Base-by-base conservation (phyloP, 92 coral and sea anemone genomes). In the Porites divaricata region DNA sequence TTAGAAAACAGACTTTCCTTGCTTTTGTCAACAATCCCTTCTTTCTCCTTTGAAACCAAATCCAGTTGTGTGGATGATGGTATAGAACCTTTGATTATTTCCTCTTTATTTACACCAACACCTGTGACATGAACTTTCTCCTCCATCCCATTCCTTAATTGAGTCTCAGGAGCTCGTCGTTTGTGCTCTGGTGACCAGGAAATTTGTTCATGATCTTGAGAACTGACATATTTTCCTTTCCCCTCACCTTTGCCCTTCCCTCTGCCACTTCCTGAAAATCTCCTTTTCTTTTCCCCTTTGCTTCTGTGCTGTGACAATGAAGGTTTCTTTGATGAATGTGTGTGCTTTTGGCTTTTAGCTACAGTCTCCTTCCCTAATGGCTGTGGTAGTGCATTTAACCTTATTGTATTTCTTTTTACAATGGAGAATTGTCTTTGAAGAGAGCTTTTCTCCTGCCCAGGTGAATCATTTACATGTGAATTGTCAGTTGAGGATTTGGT, bases 391-490 rank as follows among this genome's bases (percentile, higher is more conserved):
- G 98, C 85, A 17, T 78, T 81, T n/a, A 94, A 56, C 1, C 89
- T 86, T 41, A 94, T 94, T 11, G 93, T 82, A 63, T 92, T 94
- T 78, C 74, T 92, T 74, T 94, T 94, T 49, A 94, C 92, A n/a
- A 94, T 89, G 9, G 92, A 89, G 75, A 94, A 94, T 63, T 93
- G 90, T 76, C 86, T 93, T 58, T 83, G 93, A 8, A 81, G 63
- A 67, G 83, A 41, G 67, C 81, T 66, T 65, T 81, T 83, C 15
- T 28, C 74, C 5, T 57, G 59, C 52, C 73, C 69, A 14, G 89
- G 51, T 50, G 58, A 70, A 67, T 74, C 56, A 12, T 75, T n/a
- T 52, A 90, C 81, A 72, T 24, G 64, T 21, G 11, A 54, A 63
- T 72, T 51, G 61, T 48, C 52, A 24, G 72, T 35, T 9, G 72